Base-by-base conservation (phyloP, 2,113 vertebrate genomes). In the Ailurus styani region DNA sequence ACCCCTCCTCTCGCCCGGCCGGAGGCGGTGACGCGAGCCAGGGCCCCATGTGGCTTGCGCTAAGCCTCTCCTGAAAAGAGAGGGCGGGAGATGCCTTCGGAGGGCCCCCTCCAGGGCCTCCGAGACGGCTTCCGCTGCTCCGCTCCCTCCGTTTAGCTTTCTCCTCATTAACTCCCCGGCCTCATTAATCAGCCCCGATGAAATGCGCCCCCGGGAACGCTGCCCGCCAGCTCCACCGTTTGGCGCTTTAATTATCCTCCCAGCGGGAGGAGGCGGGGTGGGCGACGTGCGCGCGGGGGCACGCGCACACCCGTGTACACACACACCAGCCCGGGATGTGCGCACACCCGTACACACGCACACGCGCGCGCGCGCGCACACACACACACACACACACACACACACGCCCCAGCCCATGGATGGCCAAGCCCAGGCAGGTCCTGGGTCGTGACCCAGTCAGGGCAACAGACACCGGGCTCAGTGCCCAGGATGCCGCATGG, bases 161-260 rank as follows among this genome's bases (percentile, higher is more conserved):
- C 98, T 97, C 97, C 98, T 98, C 98, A 98, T 98, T 98, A 98
- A 98, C 98, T 98, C 94, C 54, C 91, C 92, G 96, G 98, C 98
- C 98, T 98, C 97, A 98, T 99, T 99, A 99, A 99, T 99, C 99
- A 99, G 98, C 97, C 95, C 95, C 93, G 98, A 97, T 98, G 98
- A 98, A 98, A 98, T 97, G 98, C 97, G 98, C 99, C 99, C 98
- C 91, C 97, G 98, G 99, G 99, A 98, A 98, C 79, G 95, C 97
- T 98, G 96, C 98, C 97, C 97, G 98, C 98, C 98, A 98, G 99
- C 99, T 99, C 99, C 98, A 99, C 98, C 98, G 98, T 98, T 98
- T 98, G 98, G 96, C 98, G 99, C 99, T 99, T 99, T 99, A 99
- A 99, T 99, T 99, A 99, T 99, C 98, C 98, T 99, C 99, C 98